Base-by-base conservation (phyloP, 2,113 vertebrate genomes). In the Zosterops borbonicus region DNA sequence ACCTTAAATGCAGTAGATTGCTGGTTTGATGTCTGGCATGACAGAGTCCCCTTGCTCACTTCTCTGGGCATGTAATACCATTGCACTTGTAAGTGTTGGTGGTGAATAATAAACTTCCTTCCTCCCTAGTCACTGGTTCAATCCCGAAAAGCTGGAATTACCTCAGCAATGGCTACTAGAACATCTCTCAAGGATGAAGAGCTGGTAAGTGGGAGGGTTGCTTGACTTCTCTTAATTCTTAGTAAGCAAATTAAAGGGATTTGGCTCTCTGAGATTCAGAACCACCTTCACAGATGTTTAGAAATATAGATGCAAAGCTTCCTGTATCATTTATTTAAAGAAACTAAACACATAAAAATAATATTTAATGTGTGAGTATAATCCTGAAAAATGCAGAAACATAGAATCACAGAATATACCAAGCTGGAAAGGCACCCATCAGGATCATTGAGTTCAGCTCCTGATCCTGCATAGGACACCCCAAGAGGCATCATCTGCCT, bases 101-200 rank as follows among this genome's bases (percentile, higher is more conserved):
- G 31, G 17, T 87, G 37, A 83, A 42, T 95, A 80, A 94, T 23
- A 37, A 76, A 67, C 22, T 74, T 75, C 92, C 60, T 97, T 92
- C 37, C 73, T 97, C 92, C 90, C 81, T 92, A 99, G 99, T 99
- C 99, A 47, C 98, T 99, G 96, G 99, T 99, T 86, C 99, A 99
- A 97, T 99, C 99, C 91, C 98, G 99, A 96, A 99, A 99, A 95
- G 99, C 99, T 14, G 99, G 99, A 17, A 99, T 99, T 81, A 98
- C 99, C 73, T 99, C 99, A 69, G 98, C 99, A 63, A 99, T 99
- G 99, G 99, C 99, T 92, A 99, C 99, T 37, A 98, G 99, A 49
- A 99, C 99, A 35, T 99, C 99, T 85, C 98, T 99, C 94, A 99
- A 99, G 95, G 99, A 99, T 78, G 99, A 99, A 97, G 99, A 99